Conservation (phyloP, 2,888 invertebrate species). For the Meiosimyza decipiens region DNA sequence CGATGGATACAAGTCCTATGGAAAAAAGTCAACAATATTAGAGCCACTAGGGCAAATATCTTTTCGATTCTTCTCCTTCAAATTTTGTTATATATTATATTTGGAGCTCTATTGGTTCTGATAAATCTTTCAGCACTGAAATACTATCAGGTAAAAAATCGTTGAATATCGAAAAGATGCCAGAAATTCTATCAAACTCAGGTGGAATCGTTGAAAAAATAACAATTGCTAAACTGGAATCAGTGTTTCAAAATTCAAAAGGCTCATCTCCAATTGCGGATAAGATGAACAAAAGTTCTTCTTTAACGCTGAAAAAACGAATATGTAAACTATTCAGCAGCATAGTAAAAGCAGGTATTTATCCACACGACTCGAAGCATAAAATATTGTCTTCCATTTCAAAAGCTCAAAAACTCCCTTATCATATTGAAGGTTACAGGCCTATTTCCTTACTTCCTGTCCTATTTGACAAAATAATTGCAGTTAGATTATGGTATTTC, state of each 20-base stretch:
- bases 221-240: conserved; percentile 6
- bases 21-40: no score
- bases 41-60: no score
- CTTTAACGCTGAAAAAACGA: not conserved
- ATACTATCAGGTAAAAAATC: not conserved
- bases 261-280: conserved; percentile 5
- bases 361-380: conserved; percentile 34
- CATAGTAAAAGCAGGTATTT: conserved; percentile 20
- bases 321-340: conserved; percentile 21
- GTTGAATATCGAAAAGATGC: not conserved
- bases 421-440: conserved; percentile 11
- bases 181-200: not conserved
- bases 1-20: not conserved
- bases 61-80: no score
- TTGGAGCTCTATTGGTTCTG: not conserved
- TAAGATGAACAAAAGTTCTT: conserved; percentile 23
- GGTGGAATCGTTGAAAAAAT: not conserved
- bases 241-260: not conserved
- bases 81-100: not conserved
- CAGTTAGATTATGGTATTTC: not conserved
- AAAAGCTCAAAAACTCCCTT: conserved; percentile 25
- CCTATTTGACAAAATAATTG: conserved; percentile 31
- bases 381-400: conserved; percentile 22
- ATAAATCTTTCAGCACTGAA: not conserved
- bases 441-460: conserved; percentile 29